Evolutionary conservation across 64 coral and sea anemone species (phyloP), one percentile per base, ranked within the genome.

Genomic region (Actinia equina): DNA sequence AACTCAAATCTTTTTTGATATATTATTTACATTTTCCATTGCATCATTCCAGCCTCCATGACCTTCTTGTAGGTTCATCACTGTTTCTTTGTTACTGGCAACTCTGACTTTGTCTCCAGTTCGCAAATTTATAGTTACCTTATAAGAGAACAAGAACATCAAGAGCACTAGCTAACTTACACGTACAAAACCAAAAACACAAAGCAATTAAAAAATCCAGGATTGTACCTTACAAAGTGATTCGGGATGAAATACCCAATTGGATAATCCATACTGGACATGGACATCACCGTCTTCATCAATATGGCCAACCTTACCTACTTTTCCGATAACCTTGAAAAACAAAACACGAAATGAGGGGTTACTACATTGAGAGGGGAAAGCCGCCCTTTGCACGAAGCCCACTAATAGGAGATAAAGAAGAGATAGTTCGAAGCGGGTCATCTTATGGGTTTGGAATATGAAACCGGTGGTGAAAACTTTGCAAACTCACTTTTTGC

Each of bases 41-140:
- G 71, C 88, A 12, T 92, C 65, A 63, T 92, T 95, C 94, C 94
- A 95, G 16, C 94, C 94, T 17, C 94, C 94, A 63, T 95, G 94
- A 10, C 94, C 94, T 54, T 95, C 90, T 55, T 95, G 94, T 12
- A 92, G 45, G 22, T 57, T 86, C 16, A 89, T 85, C 14, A 95
- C 77, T 1, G 26, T 77, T 16, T 95, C 87, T 65, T 77, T 92
- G 44, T 92, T 42, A 43, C 44, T 42, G 49, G 89, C 58, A 19
- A 95, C 86, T 77, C 89, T 83, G 7, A 95, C 86, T 86, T 89
- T 91, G 83, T 95, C 93, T 42, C 93, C 89, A 1, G 86, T 82
- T 79, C 87, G 52, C 43, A 95, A 86, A 41, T 71, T 77, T 42
- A 13, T 57, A 2, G 76, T 27, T 4, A 89, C 46, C 89, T 95